Base-by-base conservation (phyloP, 2,113 vertebrate genomes). In the Chloropsis cyanopogon region DNA sequence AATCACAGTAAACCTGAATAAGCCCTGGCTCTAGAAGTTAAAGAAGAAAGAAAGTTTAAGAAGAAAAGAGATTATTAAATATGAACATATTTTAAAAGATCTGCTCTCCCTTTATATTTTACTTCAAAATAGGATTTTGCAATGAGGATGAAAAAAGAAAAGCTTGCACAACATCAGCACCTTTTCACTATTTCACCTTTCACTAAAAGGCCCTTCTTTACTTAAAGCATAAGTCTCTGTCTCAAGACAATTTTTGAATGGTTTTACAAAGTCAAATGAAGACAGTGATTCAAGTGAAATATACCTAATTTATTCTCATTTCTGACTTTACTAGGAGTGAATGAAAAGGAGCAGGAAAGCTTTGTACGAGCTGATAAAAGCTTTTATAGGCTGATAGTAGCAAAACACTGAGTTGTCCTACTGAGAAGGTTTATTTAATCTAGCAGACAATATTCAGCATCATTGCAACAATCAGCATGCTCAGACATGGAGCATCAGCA, bases 51-150 rank as follows among this genome's bases (percentile, higher is more conserved):
- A 18, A 63, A 46, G 11, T 39, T 72, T 22, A 47, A 56, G 22
- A 31, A 42, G 35, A 66, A 82, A 44, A 6, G 13, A 70, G 14
- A 54, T 64, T 21, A 28, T 50, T 47, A 41, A 37, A 52, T 50
- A 37, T 0, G 15, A 39, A 31, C 16, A 2, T 35, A 18, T 47
- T 53, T 0, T 0, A 7, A 39, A 60, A 61, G 18, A 8, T 60
- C 11, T 69, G 2, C 63, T 76, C 21, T 65, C 14, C 7, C 28
- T 60, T 88, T 54, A 23, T 28, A 22, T 69, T 70, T 91, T 68
- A n/a, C 8, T 20, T 80, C 28, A 76, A 68, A 88, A 65, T 23
- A 49, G 7, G 7, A 54, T 80, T 76, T 76, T 79, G 33, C 12
- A 82, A 33, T 10, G 39, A 73, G 10, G 26, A 64, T 0, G 1